Base-by-base conservation (phyloP, 2,113 vertebrate species). In the Rhadina sibilatrix region DNA sequence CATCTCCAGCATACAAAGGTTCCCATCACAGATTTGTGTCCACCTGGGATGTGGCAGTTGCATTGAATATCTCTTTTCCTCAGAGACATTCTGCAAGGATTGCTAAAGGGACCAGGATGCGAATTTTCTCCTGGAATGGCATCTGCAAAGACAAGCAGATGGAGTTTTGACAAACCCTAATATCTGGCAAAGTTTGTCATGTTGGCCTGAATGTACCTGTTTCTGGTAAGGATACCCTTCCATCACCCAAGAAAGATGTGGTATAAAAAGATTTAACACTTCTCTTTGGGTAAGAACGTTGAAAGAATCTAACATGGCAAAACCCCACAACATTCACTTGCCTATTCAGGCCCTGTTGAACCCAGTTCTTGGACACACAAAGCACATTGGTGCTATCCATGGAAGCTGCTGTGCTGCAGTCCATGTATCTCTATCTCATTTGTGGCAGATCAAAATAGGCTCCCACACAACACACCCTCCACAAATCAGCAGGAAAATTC, bases 251-350 rank as follows among this genome's bases (percentile, higher is more conserved):
- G 21, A 65, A 46, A 20, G 19, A 15, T 61, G 47, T 24, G 15
- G 10, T 22, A 28, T 22, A 25, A 65, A 74, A 86, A 52, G 12
- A 49, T 24, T 27, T 54, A 72, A 65, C 20, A 16, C 10, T 60
- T 83, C 40, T 23, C 16, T 61, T 83, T 75, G n/a, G 30, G 31
- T 17, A 63, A 53, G 52, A 15, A 22, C 9, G 46, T 5, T 79
- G 19, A 46, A 66, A 77, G 66, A 72, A 40, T 18, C 10, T 54
- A 42, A 14, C 4, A 13, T 1, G 2, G 38, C 35, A 78, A 38
- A 40, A 10, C 11, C n/a, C 31, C 0, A 0, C 30, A 66, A 42
- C 10, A 13, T 47, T 60, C 1, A 8, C 50, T 42, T 84, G 11
- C 54, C 20, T 77, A 12, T 35, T 78, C 16, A 49, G 60, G 72